Conservation (phyloP, 2,888 invertebrate species). For the Eupithecia centaureata region DNA sequence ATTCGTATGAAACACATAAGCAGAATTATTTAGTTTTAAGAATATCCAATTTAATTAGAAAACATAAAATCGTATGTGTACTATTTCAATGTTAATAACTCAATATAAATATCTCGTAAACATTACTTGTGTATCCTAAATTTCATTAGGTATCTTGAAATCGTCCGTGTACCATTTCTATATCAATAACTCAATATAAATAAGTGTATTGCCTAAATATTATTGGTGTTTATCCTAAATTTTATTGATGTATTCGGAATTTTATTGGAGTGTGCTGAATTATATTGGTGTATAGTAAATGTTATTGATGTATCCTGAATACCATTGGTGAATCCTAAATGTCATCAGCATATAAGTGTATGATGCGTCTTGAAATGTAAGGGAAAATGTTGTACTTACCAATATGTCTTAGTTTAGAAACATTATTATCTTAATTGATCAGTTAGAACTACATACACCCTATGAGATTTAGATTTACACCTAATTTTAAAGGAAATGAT, state of each 20-base stretch:
- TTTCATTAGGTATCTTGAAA: too few relatives aligned
- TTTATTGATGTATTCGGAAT: too few relatives aligned
- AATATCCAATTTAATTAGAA: not conserved
- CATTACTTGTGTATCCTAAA: not conserved
- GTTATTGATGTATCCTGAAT: not conserved
- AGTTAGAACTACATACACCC: not conserved
- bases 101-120: not conserved
- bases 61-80: not conserved
- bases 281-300: not conserved
- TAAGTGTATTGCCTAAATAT: too few relatives aligned
- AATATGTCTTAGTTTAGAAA: not conserved
- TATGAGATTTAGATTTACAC: too few relatives aligned
- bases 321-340: not conserved
- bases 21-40: not conserved
- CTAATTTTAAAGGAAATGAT: too few relatives aligned
- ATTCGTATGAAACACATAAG: not conserved
- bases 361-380: not conserved
- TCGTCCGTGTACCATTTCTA: too few relatives aligned
- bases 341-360: not conserved
- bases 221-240: too few relatives aligned
- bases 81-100: not conserved
- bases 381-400: constrained; percentile 1
- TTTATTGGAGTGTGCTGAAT: too few relatives aligned
- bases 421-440: not conserved
- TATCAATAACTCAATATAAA: too few relatives aligned